Evolutionary conservation across 2,797 vertebrate species (phyloP).

Genomic region (Mycteria americana): DNA sequence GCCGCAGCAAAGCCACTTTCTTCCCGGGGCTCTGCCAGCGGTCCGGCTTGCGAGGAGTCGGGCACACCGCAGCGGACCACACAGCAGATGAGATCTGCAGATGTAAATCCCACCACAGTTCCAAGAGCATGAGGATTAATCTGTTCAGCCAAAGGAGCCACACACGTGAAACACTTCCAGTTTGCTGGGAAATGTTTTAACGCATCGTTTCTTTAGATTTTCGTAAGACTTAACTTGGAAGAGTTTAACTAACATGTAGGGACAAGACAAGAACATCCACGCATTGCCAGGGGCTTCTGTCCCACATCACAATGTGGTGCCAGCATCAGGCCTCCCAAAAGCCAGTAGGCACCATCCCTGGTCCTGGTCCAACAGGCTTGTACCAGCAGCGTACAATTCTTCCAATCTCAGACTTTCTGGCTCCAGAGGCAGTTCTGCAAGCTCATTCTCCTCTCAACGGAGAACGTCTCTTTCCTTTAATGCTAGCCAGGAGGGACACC

Average conservation of each 20-base stretch:
- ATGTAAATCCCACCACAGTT: background rate
- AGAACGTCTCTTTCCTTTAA: background rate
- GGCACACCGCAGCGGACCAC: background rate
- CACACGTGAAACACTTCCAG: background rate
- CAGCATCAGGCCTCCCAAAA: background rate
- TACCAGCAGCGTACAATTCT: background rate
- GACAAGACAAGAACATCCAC: background rate
- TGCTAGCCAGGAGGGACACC: background rate
- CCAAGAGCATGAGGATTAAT: background rate
- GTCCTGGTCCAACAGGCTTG: background rate
- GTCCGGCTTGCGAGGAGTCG: rapidly evolving
- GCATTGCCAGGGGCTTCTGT: background rate
- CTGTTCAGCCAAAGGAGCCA: background rate
- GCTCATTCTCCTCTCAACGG: background rate
- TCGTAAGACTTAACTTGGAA: background rate
- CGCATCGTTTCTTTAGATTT: background rate
- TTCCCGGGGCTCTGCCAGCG: background rate
- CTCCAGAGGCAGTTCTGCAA: background rate
- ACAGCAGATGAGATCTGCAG: background rate
- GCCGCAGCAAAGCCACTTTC: background rate
- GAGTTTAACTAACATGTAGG: background rate
- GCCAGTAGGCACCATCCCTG: background rate
- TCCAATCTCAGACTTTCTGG: background rate
- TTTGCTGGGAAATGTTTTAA: background rate
- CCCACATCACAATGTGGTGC: background rate